Evolutionary conservation across 1,140 invertebrate genomes (phyloP).

Genomic region (Papilio xuthus): DNA sequence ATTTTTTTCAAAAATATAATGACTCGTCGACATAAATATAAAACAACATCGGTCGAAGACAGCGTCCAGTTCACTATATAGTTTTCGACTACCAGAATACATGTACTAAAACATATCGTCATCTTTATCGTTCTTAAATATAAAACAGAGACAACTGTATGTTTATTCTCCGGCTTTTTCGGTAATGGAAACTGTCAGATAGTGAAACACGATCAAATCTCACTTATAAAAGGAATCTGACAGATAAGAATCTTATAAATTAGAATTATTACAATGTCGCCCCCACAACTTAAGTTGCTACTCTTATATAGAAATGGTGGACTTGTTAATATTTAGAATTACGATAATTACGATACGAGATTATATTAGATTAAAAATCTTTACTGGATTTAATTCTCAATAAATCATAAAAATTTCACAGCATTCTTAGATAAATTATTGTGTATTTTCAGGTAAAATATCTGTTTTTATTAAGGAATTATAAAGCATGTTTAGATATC

Average conservation of each 20-base stretch:
- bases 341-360: slow-evolving; percentile 19
- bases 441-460: not conserved
- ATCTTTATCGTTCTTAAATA: not conserved
- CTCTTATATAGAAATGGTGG: slow-evolving; percentile 8
- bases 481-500: not conserved
- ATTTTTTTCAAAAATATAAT: slow-evolving; percentile 19
- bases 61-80: not conserved
- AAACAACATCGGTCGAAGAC: not conserved
- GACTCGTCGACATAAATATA: not conserved
- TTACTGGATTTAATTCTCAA: not conserved
- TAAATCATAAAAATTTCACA: not conserved
- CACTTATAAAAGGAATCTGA: slow-evolving; percentile 33
- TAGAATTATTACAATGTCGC: slow-evolving; percentile 24
- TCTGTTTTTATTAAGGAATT: not conserved
- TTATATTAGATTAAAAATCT: slow-evolving; percentile 19
- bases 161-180: not conserved
- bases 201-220: slow-evolving; percentile 13
- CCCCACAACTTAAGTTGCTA: slow-evolving; percentile 21
- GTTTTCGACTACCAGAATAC: not conserved
- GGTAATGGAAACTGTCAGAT: not conserved
- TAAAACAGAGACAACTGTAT: not conserved
- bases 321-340: slow-evolving; percentile 23
- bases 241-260: slow-evolving; percentile 30
- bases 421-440: not conserved
- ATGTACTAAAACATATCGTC: not conserved